Conservation (phyloP, 2,797 vertebrate species). For the Dicrostonyx torquatus region DNA sequence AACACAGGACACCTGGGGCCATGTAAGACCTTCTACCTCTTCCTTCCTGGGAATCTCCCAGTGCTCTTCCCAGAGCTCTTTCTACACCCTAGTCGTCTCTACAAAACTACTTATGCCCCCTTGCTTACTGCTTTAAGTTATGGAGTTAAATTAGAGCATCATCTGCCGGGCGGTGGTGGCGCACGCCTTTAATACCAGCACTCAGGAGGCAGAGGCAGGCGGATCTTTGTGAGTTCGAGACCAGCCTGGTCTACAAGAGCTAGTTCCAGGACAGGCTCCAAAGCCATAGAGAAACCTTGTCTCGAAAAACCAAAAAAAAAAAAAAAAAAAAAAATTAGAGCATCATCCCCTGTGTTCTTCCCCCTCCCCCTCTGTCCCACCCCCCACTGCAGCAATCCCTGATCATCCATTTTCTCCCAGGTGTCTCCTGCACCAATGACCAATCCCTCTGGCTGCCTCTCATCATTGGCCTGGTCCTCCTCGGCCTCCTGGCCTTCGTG, state of each 20-base stretch:
- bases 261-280: too few species aligned
- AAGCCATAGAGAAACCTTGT: too few species aligned
- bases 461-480: constrained; percentile 88
- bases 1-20: constrained; percentile 65
- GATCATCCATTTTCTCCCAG: constrained; percentile 1
- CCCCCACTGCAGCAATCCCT: not conserved
- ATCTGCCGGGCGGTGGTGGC: too few species aligned
- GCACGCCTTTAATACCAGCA: too few species aligned
- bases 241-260: too few species aligned
- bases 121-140: not conserved
- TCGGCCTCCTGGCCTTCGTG: constrained; percentile 90
- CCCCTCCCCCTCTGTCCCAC: not conserved
- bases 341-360: not conserved
- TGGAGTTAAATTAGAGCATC: not conserved
- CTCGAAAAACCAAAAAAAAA: too few species aligned
- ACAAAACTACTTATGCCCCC: not conserved
- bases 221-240: too few species aligned
- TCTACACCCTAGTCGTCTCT: not conserved
- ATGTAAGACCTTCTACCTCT: constrained; percentile 66
- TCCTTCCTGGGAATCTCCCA: not conserved
- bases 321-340: too few species aligned
- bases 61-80: not conserved
- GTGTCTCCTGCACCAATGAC: constrained; percentile 76
- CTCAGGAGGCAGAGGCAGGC: too few species aligned
- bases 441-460: constrained; percentile 87